These are phyloP conservation scores for Helostoma temminkii DNA, from an alignment of 2,797 vertebrate species.

Conservation along the genomic window DNA sequence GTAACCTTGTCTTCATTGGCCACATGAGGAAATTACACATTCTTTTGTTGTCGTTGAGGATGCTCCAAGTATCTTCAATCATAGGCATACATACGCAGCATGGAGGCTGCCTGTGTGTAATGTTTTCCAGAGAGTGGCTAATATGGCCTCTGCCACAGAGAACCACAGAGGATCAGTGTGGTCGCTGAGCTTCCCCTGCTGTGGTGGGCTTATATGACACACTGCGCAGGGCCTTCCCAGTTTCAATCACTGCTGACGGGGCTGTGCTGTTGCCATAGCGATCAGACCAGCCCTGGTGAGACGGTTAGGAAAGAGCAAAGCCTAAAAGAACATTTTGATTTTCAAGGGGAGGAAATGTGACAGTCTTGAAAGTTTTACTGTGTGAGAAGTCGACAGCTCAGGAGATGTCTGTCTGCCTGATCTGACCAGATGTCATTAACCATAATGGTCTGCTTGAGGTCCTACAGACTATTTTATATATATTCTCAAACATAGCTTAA, in stretches of 20 bases:
- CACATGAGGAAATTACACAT: constrained; percentile 74
- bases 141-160: constrained; percentile 66
- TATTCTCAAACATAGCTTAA: too few species aligned
- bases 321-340: constrained; percentile 46
- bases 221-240: constrained; percentile 51
- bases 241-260: constrained; percentile 65
- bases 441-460: neutral
- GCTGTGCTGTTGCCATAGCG: constrained; percentile 62
- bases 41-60: constrained; percentile 77
- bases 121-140: constrained; percentile 80
- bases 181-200: constrained; percentile 74
- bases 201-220: constrained; percentile 71
- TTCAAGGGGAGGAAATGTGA: constrained; percentile 14
- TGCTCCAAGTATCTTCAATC: constrained; percentile 65
- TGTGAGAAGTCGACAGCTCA: constrained; percentile 1
- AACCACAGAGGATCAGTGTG: constrained; percentile 77
- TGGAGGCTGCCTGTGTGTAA: constrained; percentile 70
- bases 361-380: constrained; percentile 19
- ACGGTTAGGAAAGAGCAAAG: constrained; percentile 48
- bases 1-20: constrained; percentile 33
- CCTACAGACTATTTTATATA: neutral
- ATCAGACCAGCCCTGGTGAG: constrained; percentile 49
- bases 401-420: constrained; percentile 5
- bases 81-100: constrained; percentile 59
- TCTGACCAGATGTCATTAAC: neutral